Evolutionary conservation across 2,888 invertebrate genomes (phyloP), one percentile per base, ranked within the genome.

Genomic region (Entomobrya multifasciata): DNA sequence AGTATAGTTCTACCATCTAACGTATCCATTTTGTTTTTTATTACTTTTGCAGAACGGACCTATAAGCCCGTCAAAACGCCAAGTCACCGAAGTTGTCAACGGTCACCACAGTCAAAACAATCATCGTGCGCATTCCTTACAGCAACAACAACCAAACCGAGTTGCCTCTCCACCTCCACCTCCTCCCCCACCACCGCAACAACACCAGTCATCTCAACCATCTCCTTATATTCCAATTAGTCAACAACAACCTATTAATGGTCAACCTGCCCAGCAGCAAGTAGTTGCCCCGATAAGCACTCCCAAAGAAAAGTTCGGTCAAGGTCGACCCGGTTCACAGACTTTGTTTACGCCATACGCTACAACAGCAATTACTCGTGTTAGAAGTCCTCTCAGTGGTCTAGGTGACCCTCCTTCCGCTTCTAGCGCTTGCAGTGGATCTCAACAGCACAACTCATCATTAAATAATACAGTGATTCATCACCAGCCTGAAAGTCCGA

Each of bases 311-410:
- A 81, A 81, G 55, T 86, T 88, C 72, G 89, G 87, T 15, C 87
- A 88, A 74, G 89, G 88, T 65, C 89, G 88, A 15, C 70, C 86
- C 25, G 90, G 78, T 10, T 87, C 91, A 10, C 90, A 90, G 62
- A 90, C 89, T 13, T 83, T 90, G 62, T 90, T 90, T 57, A 90
- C 90, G n/a, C 90, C 90, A 0, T 90, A 90, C 77, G 90, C 91
- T 17, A 90, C 90, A 11, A 91, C 87, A 57, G 88, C 90, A 57
- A 91, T 89, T 36, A 91, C 91, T 13, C 78, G 90, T 47, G 90
- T 90, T 10, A 85, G 87, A 44, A 90, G 90, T 22, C 91, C 91
- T 25, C 76, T 88, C 62, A 76, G 88, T 60, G 85, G 84, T n/a
- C n/a, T n/a, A 8, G 85, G 85, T 13, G 85, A 81, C 36, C 77